Evolutionary conservation across 2,888 invertebrate genomes (phyloP), one percentile per base, ranked within the genome.

Genomic region (Sinohyriopsis cumingii): DNA sequence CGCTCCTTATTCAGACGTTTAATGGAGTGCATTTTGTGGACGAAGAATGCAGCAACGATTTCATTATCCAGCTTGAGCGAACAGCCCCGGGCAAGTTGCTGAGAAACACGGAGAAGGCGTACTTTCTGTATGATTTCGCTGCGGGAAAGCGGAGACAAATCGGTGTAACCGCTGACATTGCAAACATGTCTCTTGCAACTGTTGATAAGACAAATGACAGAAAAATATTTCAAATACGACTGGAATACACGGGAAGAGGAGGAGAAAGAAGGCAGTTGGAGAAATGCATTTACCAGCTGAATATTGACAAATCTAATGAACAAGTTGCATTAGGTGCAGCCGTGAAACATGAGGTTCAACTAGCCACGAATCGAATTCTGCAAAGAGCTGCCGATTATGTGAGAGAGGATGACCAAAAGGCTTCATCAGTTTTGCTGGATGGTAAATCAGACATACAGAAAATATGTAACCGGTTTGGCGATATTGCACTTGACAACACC

Each of bases 91-190:
- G 69, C 55, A 20, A 60, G 64, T 33, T 63, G 19, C 33, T 9
- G 9, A 57, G 68, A 5, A 62, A 63, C 6, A 63, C 57, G 22
- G 70, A 81, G 25, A 80, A 82, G 60, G 75, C 76, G 3, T 83
- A 78, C 60, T 84, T 82, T 56, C 66, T 81, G 63, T 83, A 84
- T 57, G 84, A 84, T 65, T 76, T 84, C 57, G 77, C 78, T 1
- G 78, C 79, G 1, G 80, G 80, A 22, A 76, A 76, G 24, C 67
- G 76, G n/a, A 76, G 78, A 55, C 81, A 83, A 59, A 75, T 84
- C 45, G 77, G 79, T 24, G 66, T 84, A 18, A 78, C 71, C 5
- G 60, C 79, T 6, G 70, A 75, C 55, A 33, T 33, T 33, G 62
- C 80, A 62, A 73, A 72, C 28, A 75, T 73, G 6, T 68, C 67